Percentiles rank a stretch among this genome's conserved stretches.
phyloP scores from a whole-genome alignment of 2,797 vertebrate genomes.

The Aldrovandia affinis region DNA sequence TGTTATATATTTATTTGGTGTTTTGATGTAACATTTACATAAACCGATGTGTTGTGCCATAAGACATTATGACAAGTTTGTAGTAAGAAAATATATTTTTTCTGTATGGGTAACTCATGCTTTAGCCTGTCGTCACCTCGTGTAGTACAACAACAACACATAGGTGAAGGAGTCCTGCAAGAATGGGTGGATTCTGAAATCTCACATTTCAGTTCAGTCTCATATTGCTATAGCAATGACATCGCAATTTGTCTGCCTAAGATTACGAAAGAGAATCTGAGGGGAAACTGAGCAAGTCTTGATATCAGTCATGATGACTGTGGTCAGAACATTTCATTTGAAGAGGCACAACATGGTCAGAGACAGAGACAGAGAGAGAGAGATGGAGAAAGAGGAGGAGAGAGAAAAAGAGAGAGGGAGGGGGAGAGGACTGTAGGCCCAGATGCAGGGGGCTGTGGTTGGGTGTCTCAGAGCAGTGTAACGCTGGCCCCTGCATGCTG shows the following conservation, averaged over 20 bases:
- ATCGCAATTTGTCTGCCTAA: no score
- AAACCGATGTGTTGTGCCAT: conserved; percentile 29
- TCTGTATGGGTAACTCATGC: conserved; percentile 3
- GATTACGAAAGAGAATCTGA: background rate
- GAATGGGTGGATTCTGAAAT: background rate
- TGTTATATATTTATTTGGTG: conserved; percentile 40
- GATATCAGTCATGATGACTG: no score
- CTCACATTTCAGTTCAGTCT: background rate
- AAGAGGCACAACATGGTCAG: no score
- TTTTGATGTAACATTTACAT: conserved; percentile 44
- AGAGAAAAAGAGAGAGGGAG: background rate
- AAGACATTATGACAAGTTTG: background rate
- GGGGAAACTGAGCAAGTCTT: background rate
- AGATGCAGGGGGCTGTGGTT: conserved; percentile 52
- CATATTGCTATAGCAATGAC: background rate
- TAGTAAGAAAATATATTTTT: background rate
- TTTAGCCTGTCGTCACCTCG: background rate
- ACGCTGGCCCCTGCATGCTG: conserved; percentile 74
- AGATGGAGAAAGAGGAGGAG: background rate
- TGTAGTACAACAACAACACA: background rate
- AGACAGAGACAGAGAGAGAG: background rate
- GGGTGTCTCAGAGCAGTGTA: conserved; percentile 64
- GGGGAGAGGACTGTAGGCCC: conserved; percentile 34
- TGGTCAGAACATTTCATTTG: no score
- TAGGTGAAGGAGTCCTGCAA: background rate